Evolutionary conservation across 2,113 vertebrate genomes (phyloP).

Genomic region (Cyanoliseus patagonus): DNA sequence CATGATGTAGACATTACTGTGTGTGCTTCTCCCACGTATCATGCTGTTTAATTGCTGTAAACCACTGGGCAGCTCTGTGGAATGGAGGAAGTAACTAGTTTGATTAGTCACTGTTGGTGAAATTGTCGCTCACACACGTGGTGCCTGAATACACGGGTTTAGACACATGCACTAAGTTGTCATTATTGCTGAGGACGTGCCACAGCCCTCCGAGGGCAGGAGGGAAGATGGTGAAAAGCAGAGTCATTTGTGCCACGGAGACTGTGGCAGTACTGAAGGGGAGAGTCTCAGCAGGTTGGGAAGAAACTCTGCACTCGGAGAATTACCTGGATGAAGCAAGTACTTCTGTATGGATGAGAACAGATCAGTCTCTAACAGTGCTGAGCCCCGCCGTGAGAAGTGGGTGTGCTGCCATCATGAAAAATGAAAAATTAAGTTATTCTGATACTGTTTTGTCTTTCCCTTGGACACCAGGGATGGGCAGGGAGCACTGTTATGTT

Average conservation of each 20-base stretch:
- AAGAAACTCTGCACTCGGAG: background rate
- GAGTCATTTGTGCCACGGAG: background rate
- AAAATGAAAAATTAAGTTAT: background rate
- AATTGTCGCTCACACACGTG: fast-evolving
- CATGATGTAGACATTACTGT: background rate
- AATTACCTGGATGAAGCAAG: background rate
- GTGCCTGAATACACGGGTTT: fast-evolving
- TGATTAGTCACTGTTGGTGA: background rate
- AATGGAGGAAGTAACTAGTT: background rate
- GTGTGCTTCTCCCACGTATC: background rate
- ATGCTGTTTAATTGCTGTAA: background rate
- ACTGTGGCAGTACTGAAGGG: background rate
- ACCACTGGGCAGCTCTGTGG: background rate
- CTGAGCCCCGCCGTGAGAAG: background rate
- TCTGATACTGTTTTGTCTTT: background rate
- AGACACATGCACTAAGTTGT: fast-evolving
- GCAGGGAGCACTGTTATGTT: background rate
- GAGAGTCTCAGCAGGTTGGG: background rate
- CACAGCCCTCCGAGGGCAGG: background rate
- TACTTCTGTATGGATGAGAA: background rate
- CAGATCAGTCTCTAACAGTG: background rate
- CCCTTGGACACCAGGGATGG: fast-evolving
- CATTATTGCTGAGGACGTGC: fast-evolving
- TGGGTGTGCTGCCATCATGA: background rate
- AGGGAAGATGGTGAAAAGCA: background rate